phyloP scores from a whole-genome alignment of 2,888 invertebrate genomes.

The Lysandra coridon region DNA sequence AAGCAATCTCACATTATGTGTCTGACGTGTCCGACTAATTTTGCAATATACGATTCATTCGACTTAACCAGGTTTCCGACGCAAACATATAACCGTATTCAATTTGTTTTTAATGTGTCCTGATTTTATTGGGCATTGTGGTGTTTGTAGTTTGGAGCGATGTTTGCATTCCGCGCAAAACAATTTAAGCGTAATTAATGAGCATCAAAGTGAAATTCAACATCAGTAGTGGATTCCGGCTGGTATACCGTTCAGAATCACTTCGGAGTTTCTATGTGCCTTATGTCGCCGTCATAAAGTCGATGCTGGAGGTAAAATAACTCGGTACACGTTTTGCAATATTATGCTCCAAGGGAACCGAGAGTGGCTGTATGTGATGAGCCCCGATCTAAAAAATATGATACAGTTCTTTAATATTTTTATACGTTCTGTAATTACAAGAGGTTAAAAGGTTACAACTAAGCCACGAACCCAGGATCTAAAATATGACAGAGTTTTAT shows the following conservation, averaged over 20 bases:
- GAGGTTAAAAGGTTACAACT: not conserved
- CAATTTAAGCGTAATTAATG: constrained; percentile 31
- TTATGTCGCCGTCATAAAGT: not conserved
- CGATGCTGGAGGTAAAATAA: not conserved
- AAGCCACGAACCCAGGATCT: not conserved
- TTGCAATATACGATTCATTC: not conserved
- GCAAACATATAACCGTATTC: not conserved
- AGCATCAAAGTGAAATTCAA: constrained; percentile 31
- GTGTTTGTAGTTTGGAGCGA: constrained; percentile 18
- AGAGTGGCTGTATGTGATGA: not conserved
- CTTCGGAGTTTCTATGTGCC: not conserved
- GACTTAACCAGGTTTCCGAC: not conserved
- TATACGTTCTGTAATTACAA: not conserved
- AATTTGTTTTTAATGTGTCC: constrained; percentile 5
- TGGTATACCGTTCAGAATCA: not conserved
- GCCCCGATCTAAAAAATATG: not conserved
- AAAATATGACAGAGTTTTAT: not conserved
- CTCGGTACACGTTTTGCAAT: constrained; percentile 13
- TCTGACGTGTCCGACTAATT: no score
- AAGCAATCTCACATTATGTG: no score
- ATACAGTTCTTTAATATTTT: not conserved
- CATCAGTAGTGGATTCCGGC: constrained; percentile 25
- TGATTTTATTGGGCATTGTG: not conserved
- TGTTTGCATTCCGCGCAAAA: constrained; percentile 30
- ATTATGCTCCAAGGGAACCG: constrained; percentile 6